Base-by-base conservation (phyloP, 2,888 invertebrate genomes). In the Sceliomorpha sp. region DNA sequence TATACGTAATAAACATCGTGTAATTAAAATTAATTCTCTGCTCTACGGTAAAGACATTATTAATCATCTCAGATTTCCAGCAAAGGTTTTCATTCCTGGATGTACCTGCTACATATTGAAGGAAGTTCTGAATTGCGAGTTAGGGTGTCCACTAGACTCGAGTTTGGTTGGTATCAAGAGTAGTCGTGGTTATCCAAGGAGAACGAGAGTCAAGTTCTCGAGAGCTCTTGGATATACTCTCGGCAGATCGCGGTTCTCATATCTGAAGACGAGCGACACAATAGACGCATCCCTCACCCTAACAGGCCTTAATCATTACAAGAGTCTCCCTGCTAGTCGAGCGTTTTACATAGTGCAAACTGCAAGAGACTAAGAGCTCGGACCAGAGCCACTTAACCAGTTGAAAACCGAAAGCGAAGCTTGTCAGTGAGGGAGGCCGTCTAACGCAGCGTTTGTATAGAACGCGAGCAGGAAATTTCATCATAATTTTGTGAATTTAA, bases 261-360 rank as follows among this genome's bases (percentile, higher is more conserved):
- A 80, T 80, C 76, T 75, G 60, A 70, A 75, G 72, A 69, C 48
- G 63, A 59, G 56, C 70, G 59, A 70, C 70, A 78, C 81, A 78
- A 82, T 80, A 70, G 77, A 75, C 75, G 73, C 78, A 78, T 81
- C 82, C 77, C 80, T 81, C 74, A 70, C 64, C 74, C 79, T 83
- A 82, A 83, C 80, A 78, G 78, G 80, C 78, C 81, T 83, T 83
- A 83, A 83, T 82, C 80, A 79, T 78, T 73, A 79, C 80, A 78
- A 82, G 83, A 75, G 75, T 71, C 50, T 72, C 71, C 62, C 72
- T 71, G 44, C 20, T 62, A 70, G 64, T 36, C 59, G 58, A 77
- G 74, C 78, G 75, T 78, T 81, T 81, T 80, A 71, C 78, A 69
- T 79, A 67, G 63, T 71, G 56, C 69, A 63, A 53, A 44, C 40